Base-by-base conservation (phyloP, 1,140 invertebrate species). In the Bombus superbus region DNA sequence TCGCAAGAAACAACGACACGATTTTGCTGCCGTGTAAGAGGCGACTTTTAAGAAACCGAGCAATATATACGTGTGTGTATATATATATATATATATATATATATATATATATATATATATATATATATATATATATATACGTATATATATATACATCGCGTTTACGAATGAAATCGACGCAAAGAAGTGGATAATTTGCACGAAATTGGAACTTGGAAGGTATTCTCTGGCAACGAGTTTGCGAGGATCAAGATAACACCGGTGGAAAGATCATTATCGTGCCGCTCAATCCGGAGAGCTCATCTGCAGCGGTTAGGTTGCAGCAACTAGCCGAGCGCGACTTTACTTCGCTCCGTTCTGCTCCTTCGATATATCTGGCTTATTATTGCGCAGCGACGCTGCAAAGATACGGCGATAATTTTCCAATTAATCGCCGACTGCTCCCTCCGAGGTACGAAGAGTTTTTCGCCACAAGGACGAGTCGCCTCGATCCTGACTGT, bases 391-490 rank as follows among this genome's bases (percentile, higher is more conserved):
- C 28, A 44, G 28, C 72, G 75, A 53, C 72, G 32, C 18, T 75
- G 72, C n/a, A 15, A 44, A 40, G 81, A 83, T 82, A 32, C 57
- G 32, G 59, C n/a, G 81, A 82, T 83, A 83, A 75, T 47, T 53
- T 66, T 38, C 59, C 72, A 82, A 82, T 75, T 82, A 82, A 82
- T 40, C 32, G 25, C 57, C 44, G 3, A 62, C 28, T 18, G 32
- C 38, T 66, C 9, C 8, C 62, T 3, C 57, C 35, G 2, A 3
- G 59, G 6, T 8, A 8, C 47, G 18, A 2, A 2, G 1, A 13
- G 42, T 40, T 75, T 75, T 40, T 53, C 69, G 32, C 53, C 42
- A 6, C 38, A 42, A n/a, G 35, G 3, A 75, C 74, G 22, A 38
- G 66, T 66, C 72, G 5, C 6, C 9, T 44, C 25, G 5, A 80